Conservation (phyloP, 2,888 invertebrate genomes). For the Coronaproctus castanopsis region DNA sequence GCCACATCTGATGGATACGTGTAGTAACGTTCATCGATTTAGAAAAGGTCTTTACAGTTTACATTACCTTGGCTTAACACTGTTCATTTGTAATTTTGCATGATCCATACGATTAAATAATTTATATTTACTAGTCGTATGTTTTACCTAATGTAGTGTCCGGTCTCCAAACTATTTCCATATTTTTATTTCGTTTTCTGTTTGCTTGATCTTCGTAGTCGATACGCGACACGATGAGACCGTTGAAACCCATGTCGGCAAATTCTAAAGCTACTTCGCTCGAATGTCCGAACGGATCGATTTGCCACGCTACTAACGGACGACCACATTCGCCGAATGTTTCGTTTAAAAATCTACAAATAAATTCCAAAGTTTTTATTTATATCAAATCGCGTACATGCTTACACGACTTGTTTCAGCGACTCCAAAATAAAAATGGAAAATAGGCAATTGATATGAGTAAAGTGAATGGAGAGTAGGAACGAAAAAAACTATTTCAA, state of each 20-base stretch:
- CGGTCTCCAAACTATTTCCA: slow-evolving; percentile 46
- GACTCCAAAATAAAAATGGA: no score
- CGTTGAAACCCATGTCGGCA: slow-evolving; percentile 48
- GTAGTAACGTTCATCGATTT: no score
- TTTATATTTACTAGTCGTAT: no score
- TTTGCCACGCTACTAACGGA: slow-evolving; percentile 64
- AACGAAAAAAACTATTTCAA: no score
- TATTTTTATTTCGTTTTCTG: slow-evolving; percentile 35
- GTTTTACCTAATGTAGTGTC: slow-evolving; percentile 18
- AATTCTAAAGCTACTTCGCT: slow-evolving; percentile 43
- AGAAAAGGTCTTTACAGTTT: no score
- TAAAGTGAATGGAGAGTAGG: no score
- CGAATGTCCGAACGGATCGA: slow-evolving; percentile 68
- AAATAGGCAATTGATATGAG: no score
- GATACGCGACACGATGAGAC: slow-evolving; percentile 45
- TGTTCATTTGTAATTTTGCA: no score
- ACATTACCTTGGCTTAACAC: no score
- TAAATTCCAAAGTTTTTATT: no score
- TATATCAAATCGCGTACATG: not conserved
- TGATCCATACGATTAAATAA: no score
- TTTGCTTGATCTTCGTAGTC: slow-evolving; percentile 42
- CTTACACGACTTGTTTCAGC: not conserved
- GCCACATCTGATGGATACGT: no score
- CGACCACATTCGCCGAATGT: slow-evolving; percentile 51
- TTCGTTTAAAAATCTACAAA: slow-evolving; percentile 37